phyloP scores from a whole-genome alignment of 2,888 invertebrate genomes.

The Mesochorus sp. region DNA sequence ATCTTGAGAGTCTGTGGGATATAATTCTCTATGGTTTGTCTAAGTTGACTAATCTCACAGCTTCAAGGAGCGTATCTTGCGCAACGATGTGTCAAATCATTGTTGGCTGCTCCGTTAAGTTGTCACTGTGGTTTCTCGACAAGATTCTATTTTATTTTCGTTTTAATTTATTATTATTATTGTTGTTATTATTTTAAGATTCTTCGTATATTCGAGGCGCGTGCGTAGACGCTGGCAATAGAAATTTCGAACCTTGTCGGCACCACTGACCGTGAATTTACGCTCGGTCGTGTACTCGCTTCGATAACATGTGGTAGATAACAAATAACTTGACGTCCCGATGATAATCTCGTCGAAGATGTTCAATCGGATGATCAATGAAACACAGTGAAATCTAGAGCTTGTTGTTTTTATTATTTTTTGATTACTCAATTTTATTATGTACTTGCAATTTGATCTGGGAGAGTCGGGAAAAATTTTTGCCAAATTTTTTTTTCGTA shows the following conservation, averaged over 20 bases:
- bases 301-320: slow-evolving; percentile 1
- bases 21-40: background rate
- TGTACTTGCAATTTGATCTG: too few relatives aligned
- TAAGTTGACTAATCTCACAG: background rate
- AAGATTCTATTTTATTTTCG: slow-evolving; percentile 17
- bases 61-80: slow-evolving; percentile 11
- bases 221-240: too few relatives aligned
- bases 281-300: background rate
- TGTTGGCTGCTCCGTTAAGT: slow-evolving; percentile 51
- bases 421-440: too few relatives aligned
- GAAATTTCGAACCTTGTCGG: background rate
- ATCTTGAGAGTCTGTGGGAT: too few relatives aligned
- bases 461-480: too few relatives aligned
- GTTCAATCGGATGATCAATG: too few relatives aligned
- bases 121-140: slow-evolving; percentile 51
- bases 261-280: slow-evolving; percentile 36
- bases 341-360: background rate
- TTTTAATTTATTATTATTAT: too few relatives aligned
- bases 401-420: background rate
- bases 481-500: too few relatives aligned
- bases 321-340: slow-evolving; percentile 18
- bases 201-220: too few relatives aligned
- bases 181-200: too few relatives aligned
- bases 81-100: slow-evolving; percentile 49
- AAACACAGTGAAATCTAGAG: background rate